Base-by-base conservation (phyloP, 2,797 vertebrate genomes). In the Aeoliscus strigatus region DNA sequence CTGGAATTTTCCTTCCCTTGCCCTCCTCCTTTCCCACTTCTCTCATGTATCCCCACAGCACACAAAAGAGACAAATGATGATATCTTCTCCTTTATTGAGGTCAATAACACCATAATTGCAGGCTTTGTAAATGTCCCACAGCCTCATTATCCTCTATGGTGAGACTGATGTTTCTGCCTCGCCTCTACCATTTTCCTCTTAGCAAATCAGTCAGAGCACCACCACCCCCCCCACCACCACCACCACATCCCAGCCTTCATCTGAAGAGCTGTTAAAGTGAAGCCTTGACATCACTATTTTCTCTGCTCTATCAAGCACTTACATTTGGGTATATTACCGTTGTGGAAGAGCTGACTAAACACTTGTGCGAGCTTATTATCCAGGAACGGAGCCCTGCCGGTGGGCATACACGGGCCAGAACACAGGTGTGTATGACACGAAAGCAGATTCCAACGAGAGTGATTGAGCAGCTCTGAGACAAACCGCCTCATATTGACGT, bases 91-190 rank as follows among this genome's bases (percentile, higher is more conserved):
- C 46, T 77, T 54, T 56, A 66, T 52, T 33, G 48, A 66, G 66
- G 77, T 78, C 64, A 77, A 68, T 69, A 69, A 57, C 58, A 38
- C 42, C 39, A 44, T 78, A 76, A 82, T 74, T 80, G 71, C 52
- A 55, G 57, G 58, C 61, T 79, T 77, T 71, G 60, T 52, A 71
- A 75, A 65, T 30, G 62, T 73, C 66, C 67, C 18, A 3, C 14
- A 1, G 49, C 51, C 53, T 75, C 46, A 61, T 74, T 68, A 72
- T 73, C 51, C 4, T 70, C 51, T 14, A 42, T 40, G 29, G 47
- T 9, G 48, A 39, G 52, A 54, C 2, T 64, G 63, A 76, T 60
- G 46, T 36, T 42, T 54, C 50, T 53, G 58, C 39, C 45, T 39
- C 50, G 39, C 48, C 27, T 45, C 37, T 42, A 42, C 25, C 8